Percentiles rank a stretch among this genome's conserved stretches.
phyloP scores from a whole-genome alignment of 2,797 vertebrate genomes.

The Babyrousa celebensis region DNA sequence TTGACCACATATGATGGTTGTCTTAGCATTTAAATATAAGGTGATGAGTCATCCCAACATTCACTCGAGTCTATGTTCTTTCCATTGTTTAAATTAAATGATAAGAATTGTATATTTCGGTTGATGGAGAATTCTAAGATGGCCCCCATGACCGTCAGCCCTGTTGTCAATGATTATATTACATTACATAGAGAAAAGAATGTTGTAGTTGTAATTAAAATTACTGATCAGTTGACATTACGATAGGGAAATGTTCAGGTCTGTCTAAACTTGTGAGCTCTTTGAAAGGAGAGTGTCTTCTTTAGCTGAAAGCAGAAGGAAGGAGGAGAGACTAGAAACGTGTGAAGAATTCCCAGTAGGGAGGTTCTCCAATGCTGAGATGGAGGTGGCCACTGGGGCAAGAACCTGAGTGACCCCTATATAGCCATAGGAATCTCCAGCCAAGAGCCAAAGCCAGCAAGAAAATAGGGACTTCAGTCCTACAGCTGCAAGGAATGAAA shows the following conservation, averaged over 20 bases:
- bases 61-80: slow-evolving; percentile 1
- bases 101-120: neutral
- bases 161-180: neutral
- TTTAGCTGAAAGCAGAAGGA: neutral
- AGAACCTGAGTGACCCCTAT: neutral
- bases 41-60: neutral
- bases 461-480: neutral
- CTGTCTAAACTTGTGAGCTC: neutral
- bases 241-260: neutral
- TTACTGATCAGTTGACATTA: neutral
- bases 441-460: neutral
- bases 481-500: neutral
- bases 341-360: neutral
- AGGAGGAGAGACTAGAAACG: neutral
- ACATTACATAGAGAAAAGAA: neutral
- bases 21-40: neutral
- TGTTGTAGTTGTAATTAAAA: neutral
- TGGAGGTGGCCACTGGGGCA: neutral
- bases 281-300: neutral
- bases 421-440: neutral
- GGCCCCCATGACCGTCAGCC: neutral
- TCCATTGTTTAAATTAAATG: neutral
- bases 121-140: neutral
- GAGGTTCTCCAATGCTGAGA: neutral
- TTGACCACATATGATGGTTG: neutral